A percentile compares a stretch with the other conserved stretches of the same genome.
These are phyloP conservation scores for Anguilla megastoma DNA, from an alignment of 2,797 vertebrate genomes.

Conservation along the genomic window DNA sequence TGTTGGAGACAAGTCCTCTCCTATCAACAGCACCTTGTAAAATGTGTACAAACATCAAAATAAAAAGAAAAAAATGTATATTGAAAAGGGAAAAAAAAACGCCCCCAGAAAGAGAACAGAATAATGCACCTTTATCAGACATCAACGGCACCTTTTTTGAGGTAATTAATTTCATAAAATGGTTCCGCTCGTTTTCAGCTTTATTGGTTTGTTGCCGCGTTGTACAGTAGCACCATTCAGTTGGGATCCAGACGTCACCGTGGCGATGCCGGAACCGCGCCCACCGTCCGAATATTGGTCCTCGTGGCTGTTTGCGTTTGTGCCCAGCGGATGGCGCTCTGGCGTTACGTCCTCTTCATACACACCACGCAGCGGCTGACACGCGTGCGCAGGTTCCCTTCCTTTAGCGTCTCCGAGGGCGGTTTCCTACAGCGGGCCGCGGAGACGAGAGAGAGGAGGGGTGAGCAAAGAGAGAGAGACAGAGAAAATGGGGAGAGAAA, in stretches of 20 bases:
- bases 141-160: constrained; percentile 75
- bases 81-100: background rate
- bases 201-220: constrained; percentile 67
- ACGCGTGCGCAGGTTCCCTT: constrained; percentile 87
- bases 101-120: constrained; percentile 25
- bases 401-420: constrained; percentile 95
- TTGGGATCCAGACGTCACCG: constrained; percentile 54
- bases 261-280: background rate
- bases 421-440: constrained; percentile 79
- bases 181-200: constrained; percentile 2
- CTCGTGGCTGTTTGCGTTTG: background rate
- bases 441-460: background rate
- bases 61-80: background rate
- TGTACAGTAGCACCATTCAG: constrained; percentile 92
- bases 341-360: constrained; percentile 95
- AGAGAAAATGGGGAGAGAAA: background rate
- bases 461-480: background rate
- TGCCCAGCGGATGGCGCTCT: constrained; percentile 46
- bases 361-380: constrained; percentile 98
- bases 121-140: constrained; percentile 71
- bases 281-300: background rate
- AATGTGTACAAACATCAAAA: background rate
- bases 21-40: constrained; percentile 45
- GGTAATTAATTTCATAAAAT: constrained; percentile 73
- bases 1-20: constrained; percentile 77